Percentiles rank a stretch among this genome's conserved stretches.
These are phyloP conservation scores for Sitta carolinensis DNA, from an alignment of 2,797 vertebrate species.

Conservation along the genomic window DNA sequence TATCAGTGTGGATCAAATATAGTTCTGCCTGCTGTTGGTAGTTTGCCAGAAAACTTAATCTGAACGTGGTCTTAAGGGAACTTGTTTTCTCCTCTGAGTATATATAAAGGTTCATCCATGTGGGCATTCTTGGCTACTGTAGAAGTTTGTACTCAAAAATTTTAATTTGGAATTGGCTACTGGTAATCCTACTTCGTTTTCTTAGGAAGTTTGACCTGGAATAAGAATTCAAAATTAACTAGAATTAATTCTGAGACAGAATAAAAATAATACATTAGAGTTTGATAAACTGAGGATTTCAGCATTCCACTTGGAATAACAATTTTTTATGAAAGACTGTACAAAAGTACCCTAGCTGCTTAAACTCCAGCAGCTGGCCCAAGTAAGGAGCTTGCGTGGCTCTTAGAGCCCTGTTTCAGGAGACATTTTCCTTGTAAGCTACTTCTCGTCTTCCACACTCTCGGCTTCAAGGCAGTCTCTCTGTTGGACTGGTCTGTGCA, in stretches of 20 bases:
- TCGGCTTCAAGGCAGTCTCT: not conserved
- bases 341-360: not conserved
- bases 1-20: not conserved
- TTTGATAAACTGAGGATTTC: not conserved
- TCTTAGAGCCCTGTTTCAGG: not conserved
- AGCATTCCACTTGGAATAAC: not conserved
- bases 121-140: not conserved
- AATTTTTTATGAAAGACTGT: not conserved
- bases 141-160: not conserved
- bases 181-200: not conserved
- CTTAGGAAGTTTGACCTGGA: not conserved
- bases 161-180: not conserved
- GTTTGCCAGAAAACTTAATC: conserved; percentile 3
- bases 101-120: not conserved
- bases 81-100: not conserved
- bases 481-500: not conserved
- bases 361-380: not conserved
- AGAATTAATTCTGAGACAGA: not conserved
- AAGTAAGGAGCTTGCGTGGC: not conserved
- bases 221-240: not conserved
- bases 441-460: not conserved
- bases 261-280: not conserved
- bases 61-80: not conserved
- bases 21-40: not conserved
- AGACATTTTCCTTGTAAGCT: not conserved